Evolutionary conservation across 2,888 invertebrate species (phyloP).

Genomic region (Morpho deidamia): DNA sequence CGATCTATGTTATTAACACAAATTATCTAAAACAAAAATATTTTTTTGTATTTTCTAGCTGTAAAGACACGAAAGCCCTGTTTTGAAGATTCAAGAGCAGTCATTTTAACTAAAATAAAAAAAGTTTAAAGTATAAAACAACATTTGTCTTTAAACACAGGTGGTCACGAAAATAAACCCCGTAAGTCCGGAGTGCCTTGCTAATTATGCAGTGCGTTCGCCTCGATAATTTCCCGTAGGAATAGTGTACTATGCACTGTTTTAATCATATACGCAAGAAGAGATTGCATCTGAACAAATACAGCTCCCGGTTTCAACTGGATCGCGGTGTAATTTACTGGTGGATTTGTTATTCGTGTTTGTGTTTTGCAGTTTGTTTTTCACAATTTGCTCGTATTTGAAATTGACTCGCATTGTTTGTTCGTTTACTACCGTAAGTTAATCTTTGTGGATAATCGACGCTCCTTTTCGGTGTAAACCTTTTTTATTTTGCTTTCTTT

Average conservation of each 20-base stretch:
- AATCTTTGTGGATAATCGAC: neutral
- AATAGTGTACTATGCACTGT: conserved; percentile 61
- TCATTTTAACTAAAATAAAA: too few species aligned
- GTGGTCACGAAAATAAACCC: conserved; percentile 31
- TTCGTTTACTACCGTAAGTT: conserved; percentile 15
- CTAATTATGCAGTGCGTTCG: conserved; percentile 75
- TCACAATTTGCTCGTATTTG: conserved; percentile 30
- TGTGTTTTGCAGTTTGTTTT: conserved; percentile 52
- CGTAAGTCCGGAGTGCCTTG: conserved; percentile 45
- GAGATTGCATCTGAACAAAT: conserved; percentile 74
- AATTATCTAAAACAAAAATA: too few species aligned
- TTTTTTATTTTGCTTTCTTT: neutral
- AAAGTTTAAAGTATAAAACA: too few species aligned
- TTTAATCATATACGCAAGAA: conserved; percentile 73
- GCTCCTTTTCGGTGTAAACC: neutral
- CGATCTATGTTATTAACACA: too few species aligned
- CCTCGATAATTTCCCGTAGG: conserved; percentile 72
- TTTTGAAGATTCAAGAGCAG: too few species aligned
- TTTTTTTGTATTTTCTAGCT: too few species aligned
- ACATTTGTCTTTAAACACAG: neutral
- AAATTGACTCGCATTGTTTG: conserved; percentile 24
- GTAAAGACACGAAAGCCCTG: too few species aligned
- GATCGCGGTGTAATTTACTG: conserved; percentile 65
- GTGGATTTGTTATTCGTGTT: conserved; percentile 52
- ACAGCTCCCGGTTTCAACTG: conserved; percentile 46